Percentiles rank a stretch among this genome's conserved stretches.
Evolutionary conservation across 2,113 vertebrate species (phyloP).

Genomic region (Heterotis niloticus): DNA sequence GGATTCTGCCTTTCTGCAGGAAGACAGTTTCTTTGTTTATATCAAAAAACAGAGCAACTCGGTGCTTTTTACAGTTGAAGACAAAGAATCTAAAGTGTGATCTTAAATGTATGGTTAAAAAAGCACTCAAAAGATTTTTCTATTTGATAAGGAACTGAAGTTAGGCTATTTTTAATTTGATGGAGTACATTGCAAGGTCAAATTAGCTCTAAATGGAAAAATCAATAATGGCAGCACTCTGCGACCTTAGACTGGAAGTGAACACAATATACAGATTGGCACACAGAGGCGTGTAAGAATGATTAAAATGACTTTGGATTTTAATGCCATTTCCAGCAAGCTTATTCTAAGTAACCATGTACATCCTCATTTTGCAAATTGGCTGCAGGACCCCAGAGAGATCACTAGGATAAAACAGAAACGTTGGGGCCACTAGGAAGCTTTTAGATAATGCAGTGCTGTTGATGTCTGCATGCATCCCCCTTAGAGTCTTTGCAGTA

Average conservation of each 20-base stretch:
- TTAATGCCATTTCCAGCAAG: conserved; percentile 61
- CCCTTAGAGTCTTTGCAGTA: too few relatives aligned
- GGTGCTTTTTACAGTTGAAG: not conserved
- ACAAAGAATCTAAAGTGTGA: not conserved
- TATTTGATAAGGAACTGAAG: not conserved
- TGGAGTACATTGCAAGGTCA: conserved; percentile 63
- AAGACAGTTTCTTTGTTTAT: not conserved
- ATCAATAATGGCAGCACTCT: conserved; percentile 63
- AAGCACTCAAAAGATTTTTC: not conserved
- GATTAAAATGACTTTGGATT: conserved; percentile 63
- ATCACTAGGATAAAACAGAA: not conserved
- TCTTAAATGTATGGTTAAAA: not conserved
- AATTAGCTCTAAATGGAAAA: conserved; percentile 65
- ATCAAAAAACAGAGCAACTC: not conserved
- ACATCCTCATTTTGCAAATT: conserved; percentile 59
- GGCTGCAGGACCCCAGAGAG: not conserved
- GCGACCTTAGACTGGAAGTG: conserved; percentile 58
- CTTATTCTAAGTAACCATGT: conserved; percentile 58
- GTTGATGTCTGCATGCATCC: too few relatives aligned
- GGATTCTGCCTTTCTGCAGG: not conserved
- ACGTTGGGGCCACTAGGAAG: too few relatives aligned
- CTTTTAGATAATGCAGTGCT: too few relatives aligned
- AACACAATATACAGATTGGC: conserved; percentile 68
- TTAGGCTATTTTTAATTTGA: conserved; percentile 46
- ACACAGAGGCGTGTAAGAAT: conserved; percentile 58